Evolutionary conservation across 2,113 vertebrate genomes (phyloP).

Genomic region (Gobius niger): DNA sequence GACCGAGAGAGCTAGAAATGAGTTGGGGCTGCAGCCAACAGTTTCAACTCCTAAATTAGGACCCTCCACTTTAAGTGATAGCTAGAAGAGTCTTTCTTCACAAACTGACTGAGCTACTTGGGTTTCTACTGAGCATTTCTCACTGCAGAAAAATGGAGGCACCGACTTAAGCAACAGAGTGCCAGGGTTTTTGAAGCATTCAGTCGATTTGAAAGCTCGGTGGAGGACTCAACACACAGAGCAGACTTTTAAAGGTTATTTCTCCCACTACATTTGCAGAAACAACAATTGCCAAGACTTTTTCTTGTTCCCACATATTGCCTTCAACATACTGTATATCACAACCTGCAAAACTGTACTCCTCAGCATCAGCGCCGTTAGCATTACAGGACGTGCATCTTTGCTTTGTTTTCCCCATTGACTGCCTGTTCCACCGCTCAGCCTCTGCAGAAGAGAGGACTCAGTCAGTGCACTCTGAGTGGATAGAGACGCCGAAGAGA

Average conservation of each 20-base stretch:
- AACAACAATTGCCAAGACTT: neutral
- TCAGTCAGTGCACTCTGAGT: conserved; percentile 17
- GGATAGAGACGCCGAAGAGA: conserved; percentile 59
- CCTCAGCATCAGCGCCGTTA: conserved; percentile 16
- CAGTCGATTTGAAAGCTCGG: conserved; percentile 32
- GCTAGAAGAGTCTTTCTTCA: too few species aligned
- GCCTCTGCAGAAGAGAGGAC: conserved; percentile 45
- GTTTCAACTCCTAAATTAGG: too few species aligned
- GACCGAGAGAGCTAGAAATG: too few species aligned
- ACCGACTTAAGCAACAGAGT: conserved; percentile 2
- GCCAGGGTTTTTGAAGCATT: conserved; percentile 21
- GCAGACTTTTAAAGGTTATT: conserved; percentile 13
- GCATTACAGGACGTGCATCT: conserved; percentile 18
- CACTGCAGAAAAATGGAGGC: neutral
- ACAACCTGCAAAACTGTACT: conserved; percentile 9
- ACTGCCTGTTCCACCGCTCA: conserved; percentile 46
- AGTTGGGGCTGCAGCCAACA: too few species aligned
- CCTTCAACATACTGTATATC: conserved; percentile 8
- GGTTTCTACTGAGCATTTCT: neutral
- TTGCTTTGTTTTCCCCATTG: conserved; percentile 36
- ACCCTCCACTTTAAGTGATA: too few species aligned
- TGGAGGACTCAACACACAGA: conserved; percentile 20
- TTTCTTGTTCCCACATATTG: conserved; percentile 5
- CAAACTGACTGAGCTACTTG: neutral
- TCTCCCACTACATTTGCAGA: conserved; percentile 3